Percentiles rank a stretch among this genome's conserved stretches.
Evolutionary conservation across 1,140 invertebrate genomes (phyloP).

Genomic region (Macrosteles quadrilineatus): DNA sequence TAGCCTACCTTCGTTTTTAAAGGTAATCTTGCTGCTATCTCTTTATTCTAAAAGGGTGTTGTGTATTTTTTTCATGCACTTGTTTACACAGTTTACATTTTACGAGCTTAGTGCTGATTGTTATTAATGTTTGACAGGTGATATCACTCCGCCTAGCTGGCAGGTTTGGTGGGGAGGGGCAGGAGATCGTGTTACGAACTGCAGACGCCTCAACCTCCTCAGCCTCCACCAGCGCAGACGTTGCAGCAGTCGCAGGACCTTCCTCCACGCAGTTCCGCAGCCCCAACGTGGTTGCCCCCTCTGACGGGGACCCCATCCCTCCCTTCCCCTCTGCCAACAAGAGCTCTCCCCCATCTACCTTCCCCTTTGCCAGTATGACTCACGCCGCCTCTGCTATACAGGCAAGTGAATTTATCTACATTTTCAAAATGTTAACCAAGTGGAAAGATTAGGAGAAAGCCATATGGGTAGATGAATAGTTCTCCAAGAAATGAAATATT

Average conservation of each 20-base stretch:
- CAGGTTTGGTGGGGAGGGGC: slow-evolving; percentile 67
- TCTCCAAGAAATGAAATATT: too few species aligned
- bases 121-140: too few species aligned
- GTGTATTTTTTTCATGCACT: too few species aligned
- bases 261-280: slow-evolving; percentile 66
- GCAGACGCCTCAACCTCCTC: slow-evolving; percentile 55
- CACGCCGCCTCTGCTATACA: slow-evolving; percentile 68
- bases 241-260: slow-evolving; percentile 34
- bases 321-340: slow-evolving; percentile 48
- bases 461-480: too few species aligned
- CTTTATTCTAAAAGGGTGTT: too few species aligned
- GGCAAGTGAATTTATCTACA: too few species aligned
- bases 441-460: too few species aligned
- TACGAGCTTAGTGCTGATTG: too few species aligned
- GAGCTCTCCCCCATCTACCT: slow-evolving; percentile 52
- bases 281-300: slow-evolving; percentile 73
- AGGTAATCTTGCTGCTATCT: too few species aligned
- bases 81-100: too few species aligned
- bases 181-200: slow-evolving; percentile 73
- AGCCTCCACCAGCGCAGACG: slow-evolving; percentile 49
- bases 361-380: slow-evolving; percentile 88
- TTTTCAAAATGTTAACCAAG: too few species aligned
- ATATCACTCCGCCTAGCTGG: slow-evolving; percentile 86
- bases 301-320: slow-evolving; percentile 57
- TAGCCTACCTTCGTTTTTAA: too few species aligned